Base-by-base conservation (phyloP, 1,140 invertebrate genomes). In the Microplitis demolitor region DNA sequence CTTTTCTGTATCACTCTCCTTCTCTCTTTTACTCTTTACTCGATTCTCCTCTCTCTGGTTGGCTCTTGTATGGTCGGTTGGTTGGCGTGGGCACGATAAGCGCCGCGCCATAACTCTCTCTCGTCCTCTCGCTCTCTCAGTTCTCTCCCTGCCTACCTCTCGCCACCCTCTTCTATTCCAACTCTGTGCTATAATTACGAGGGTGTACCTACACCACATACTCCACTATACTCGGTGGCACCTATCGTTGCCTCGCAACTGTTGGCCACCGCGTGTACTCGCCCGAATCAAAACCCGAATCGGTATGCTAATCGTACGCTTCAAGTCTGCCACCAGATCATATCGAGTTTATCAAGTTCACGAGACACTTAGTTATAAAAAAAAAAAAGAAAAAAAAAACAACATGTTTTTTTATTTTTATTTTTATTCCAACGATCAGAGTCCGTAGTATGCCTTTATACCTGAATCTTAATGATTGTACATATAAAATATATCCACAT, bases 81-180 rank as follows among this genome's bases (percentile, higher is more conserved):
- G 67, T 75, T 75, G 74, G 45, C 69, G 77, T 77, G 76, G 78
- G 70, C 71, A 73, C 78, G 77, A 74, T 76, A 76, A 74, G 70
- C 58, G 74, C 69, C 67, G 69, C 76, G 78, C 73, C 78, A 83
- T 83, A 83, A 84, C 70, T 84, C 79, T 83, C 79, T 78, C 81
- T 79, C 71, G 33, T 77, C 76, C 79, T 77, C 83, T 80, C 39
- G 11, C 39, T 45, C 8, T 45, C 8, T 45, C 39, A 45, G 39
- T 11, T 45, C 39, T 9, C 24, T 24, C 24, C 24, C 24, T 24
- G 24, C 24, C 24, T 33, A 51, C 69, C 60, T 56, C 58, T 63
- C 54, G 4, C 39, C 50, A 45, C 58, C 67, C 50, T 16, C 16
- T 31, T 34, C 39, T 53, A 54, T 50, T 53, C 53, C 24, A 24